Evolutionary conservation across 1,140 invertebrate species (phyloP).

Genomic region (Limonius californicus): DNA sequence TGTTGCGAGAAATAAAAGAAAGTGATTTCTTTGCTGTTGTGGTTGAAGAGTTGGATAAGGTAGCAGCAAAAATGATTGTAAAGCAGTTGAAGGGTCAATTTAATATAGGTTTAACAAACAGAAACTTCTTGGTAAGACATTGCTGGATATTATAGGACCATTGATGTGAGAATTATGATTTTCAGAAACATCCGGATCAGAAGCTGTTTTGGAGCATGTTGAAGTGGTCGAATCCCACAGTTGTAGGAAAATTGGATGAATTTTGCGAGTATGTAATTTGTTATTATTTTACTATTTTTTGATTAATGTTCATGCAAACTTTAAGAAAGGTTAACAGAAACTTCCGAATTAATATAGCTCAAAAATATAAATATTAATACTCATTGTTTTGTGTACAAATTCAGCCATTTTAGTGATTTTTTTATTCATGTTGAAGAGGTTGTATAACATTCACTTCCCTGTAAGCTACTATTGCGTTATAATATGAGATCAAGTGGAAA

Average conservation of each 20-base stretch:
- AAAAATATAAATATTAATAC: no score
- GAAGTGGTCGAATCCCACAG: constrained; percentile 37
- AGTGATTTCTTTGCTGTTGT: constrained; percentile 29
- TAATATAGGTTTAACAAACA: constrained; percentile 36
- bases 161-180: no score
- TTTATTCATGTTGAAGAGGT: no score
- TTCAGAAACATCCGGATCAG: constrained; percentile 36
- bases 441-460: no score
- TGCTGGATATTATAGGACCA: no score
- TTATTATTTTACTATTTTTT: neutral
- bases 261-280: constrained; percentile 32
- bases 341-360: no score
- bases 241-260: constrained; percentile 34
- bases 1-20: constrained; percentile 19
- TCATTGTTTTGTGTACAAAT: no score
- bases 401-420: no score
- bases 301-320: no score
- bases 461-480: no score
- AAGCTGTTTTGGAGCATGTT: constrained; percentile 39
- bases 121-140: constrained; percentile 40
- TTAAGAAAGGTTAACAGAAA: no score
- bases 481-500: no score
- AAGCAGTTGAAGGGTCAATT: constrained; percentile 34
- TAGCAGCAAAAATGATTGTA: constrained; percentile 33
- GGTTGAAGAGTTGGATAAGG: constrained; percentile 37